Percentiles rank a stretch among this genome's conserved stretches.
These are phyloP conservation scores for Gila robusta DNA, from an alignment of 2,797 vertebrate genomes.

Conservation along the genomic window DNA sequence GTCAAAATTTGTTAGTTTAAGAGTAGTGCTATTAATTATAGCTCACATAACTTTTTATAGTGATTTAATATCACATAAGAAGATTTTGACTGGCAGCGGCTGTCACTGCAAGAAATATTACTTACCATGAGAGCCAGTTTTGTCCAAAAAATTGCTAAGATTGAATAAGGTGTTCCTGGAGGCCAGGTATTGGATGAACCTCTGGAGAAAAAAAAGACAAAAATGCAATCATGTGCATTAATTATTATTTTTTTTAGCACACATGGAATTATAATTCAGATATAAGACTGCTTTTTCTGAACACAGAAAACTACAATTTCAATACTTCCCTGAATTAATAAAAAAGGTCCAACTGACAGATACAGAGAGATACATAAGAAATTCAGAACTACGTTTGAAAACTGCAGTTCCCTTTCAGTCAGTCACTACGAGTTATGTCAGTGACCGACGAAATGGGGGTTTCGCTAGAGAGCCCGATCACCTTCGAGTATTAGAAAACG, in stretches of 20 bases:
- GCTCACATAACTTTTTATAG: not conserved
- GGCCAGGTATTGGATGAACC: conserved; percentile 96
- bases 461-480: too few species aligned
- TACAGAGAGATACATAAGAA: not conserved
- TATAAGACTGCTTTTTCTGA: not conserved
- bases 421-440: too few species aligned
- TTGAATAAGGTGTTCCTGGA: conserved; percentile 99
- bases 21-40: not conserved
- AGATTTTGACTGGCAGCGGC: not conserved
- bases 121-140: conserved; percentile 98
- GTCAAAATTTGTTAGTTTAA: not conserved
- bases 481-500: too few species aligned
- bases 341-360: not conserved
- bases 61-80: not conserved
- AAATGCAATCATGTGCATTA: not conserved
- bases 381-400: not conserved
- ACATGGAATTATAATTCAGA: not conserved
- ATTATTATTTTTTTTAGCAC: not conserved
- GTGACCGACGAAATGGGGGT: too few species aligned
- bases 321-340: not conserved
- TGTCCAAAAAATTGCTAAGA: conserved; percentile 99
- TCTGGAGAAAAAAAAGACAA: conserved; percentile 77
- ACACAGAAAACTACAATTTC: not conserved
- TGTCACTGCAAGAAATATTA: conserved; percentile 19
- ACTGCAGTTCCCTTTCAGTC: not conserved